Evolutionary conservation across 2,797 vertebrate species (phyloP), one percentile per base, ranked within the genome.

Genomic region (Brachyalestes nurse): DNA sequence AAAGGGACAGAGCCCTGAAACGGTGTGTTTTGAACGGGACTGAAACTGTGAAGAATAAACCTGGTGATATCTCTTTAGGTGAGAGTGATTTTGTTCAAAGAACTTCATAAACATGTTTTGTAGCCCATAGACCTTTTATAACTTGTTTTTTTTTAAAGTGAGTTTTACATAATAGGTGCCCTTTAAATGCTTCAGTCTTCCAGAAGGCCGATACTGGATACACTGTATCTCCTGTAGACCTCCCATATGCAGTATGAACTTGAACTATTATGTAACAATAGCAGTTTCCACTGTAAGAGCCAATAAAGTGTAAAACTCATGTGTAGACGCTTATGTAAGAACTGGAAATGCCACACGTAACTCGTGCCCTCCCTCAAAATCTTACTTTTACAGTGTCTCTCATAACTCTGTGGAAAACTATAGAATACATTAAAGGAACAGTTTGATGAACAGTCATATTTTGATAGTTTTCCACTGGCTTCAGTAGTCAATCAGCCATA

Each of bases 251-350:
- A 42, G 79, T 61, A 69, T 67, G 58, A 67, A 60, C 58, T 57
- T 65, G 16, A 57, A 21, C 14, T 58, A 38, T 74, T 74, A 67
- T 47, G 67, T 80, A 80, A 80, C 53, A 45, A 17, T 45, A 34
- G 51, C 61, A 73, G 47, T 80, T 80, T 80, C 78, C 78, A 74
- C 62, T 80, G 60, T 60, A 80, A 57, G 34, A 73, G 17, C 53
- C 71, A 80, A 9, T 69, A 69, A 58, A 60, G 67, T 21, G 16
- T 49, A 40, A 66, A 66, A 34, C 21, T 21, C 19, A 72, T 53
- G 57, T 45, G 14, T 14, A 75, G 19, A 45, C 14, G 21, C 40
- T 67, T 67, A n/a, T 69, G 17, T 57, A 80, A 57, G 13, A 62
- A 17, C 25, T 65, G 14, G 64, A 7, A 66, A n/a, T 16, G 7